Evolutionary conservation across 2,888 invertebrate genomes (phyloP).

Genomic region (Branchinecta sandiegonensis): DNA sequence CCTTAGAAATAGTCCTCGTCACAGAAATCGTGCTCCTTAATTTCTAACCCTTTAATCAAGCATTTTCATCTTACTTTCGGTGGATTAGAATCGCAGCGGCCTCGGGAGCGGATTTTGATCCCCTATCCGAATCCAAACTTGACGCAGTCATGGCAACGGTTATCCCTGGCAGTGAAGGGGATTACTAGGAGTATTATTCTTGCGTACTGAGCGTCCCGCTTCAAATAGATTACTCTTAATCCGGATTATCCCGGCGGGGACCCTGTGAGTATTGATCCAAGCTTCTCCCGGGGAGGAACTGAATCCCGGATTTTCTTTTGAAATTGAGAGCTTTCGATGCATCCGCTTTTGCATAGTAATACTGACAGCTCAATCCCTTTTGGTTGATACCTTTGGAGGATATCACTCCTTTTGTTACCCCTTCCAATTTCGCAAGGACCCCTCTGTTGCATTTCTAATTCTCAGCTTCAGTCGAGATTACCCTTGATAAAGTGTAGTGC

Average conservation of each 20-base stretch:
- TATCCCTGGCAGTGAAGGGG: conserved; percentile 10
- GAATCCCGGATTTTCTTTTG: conserved; percentile 10
- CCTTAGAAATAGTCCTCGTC: too few species aligned
- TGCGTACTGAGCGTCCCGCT: neutral
- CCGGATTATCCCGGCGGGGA: conserved; percentile 10
- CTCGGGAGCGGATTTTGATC: too few species aligned
- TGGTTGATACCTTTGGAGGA: too few species aligned
- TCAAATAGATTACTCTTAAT: conserved; percentile 11
- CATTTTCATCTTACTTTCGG: too few species aligned
- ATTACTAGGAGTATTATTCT: conserved; percentile 6
- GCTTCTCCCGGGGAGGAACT: neutral
- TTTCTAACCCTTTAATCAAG: too few species aligned
- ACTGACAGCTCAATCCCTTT: neutral
- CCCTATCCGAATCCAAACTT: neutral
- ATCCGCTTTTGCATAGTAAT: conserved; percentile 12
- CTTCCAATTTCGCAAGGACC: too few species aligned
- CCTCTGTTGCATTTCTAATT: too few species aligned
- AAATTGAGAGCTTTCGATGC: neutral
- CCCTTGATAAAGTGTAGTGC: too few species aligned
- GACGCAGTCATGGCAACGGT: conserved; percentile 9
- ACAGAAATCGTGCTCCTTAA: too few species aligned
- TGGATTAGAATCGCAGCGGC: too few species aligned
- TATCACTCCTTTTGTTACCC: too few species aligned
- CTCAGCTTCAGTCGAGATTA: too few species aligned
- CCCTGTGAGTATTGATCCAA: neutral